Percentiles rank a stretch among this genome's conserved stretches.
These are phyloP conservation scores for Polypterus bichir DNA, from an alignment of 2,113 vertebrate species.

Conservation along the genomic window DNA sequence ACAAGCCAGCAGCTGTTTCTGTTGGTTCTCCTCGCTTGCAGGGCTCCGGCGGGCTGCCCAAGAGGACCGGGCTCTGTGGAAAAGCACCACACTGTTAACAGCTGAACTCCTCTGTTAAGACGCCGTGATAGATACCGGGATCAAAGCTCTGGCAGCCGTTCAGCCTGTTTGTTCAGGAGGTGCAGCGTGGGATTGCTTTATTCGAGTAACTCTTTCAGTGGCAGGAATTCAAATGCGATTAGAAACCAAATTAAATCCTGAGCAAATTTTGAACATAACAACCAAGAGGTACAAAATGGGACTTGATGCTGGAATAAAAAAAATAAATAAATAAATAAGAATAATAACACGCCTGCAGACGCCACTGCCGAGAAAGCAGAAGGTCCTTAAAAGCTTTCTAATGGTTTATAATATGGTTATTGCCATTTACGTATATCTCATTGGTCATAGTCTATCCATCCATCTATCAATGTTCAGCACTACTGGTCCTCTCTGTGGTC, in stretches of 20 bases:
- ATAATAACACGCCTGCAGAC: too few species aligned
- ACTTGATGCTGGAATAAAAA: too few species aligned
- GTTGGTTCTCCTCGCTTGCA: conserved; percentile 6
- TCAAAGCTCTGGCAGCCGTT: background rate
- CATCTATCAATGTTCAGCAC: too few species aligned
- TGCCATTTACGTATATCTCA: too few species aligned
- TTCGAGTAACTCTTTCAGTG: background rate
- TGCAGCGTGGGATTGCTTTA: background rate
- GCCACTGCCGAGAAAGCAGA: too few species aligned
- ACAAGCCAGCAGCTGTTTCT: conserved; percentile 4
- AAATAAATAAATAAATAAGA: too few species aligned
- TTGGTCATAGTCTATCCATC: too few species aligned
- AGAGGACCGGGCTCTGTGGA: background rate
- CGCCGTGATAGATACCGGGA: conserved; percentile 3
- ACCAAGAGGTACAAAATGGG: too few species aligned
- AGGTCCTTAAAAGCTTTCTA: too few species aligned
- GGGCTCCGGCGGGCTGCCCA: background rate
- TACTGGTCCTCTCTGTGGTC: too few species aligned
- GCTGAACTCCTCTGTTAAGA: conserved; percentile 3
- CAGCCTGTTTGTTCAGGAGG: background rate
- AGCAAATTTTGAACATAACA: too few species aligned
- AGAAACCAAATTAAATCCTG: background rate
- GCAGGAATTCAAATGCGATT: background rate
- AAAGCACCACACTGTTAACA: background rate
- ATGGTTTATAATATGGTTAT: too few species aligned